Evolutionary conservation across 2,113 vertebrate genomes (phyloP).

Genomic region (Orcinus orca): DNA sequence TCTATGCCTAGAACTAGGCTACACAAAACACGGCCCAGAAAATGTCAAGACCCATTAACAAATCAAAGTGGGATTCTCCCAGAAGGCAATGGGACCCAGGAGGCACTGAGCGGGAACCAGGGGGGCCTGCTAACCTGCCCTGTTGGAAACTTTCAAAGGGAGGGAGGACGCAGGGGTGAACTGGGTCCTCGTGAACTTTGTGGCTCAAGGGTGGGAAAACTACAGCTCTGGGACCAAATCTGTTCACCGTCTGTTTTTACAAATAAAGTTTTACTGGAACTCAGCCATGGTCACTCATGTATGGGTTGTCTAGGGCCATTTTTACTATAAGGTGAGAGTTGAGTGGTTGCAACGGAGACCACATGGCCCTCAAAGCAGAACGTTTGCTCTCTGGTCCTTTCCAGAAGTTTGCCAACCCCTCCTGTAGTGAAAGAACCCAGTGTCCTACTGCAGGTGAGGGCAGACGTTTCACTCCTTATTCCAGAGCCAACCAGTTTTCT

Average conservation of each 20-base stretch:
- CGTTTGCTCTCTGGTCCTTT: not conserved
- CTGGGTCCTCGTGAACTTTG: not conserved
- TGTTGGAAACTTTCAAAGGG: not conserved
- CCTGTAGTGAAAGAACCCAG: not conserved
- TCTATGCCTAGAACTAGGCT: not conserved
- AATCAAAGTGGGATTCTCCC: not conserved
- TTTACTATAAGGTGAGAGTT: not conserved
- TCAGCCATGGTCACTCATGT: fast-evolving
- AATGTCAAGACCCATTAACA: not conserved
- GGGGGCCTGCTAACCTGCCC: not conserved
- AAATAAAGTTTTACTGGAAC: conserved; percentile 33
- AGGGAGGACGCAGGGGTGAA: not conserved
- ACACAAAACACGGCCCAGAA: not conserved
- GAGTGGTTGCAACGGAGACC: not conserved
- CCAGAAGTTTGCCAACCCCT: no score
- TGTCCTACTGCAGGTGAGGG: not conserved
- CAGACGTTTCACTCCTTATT: fast-evolving
- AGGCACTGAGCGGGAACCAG: fast-evolving
- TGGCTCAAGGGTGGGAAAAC: not conserved
- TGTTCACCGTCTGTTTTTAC: not conserved
- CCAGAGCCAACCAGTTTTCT: not conserved
- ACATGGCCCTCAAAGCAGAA: not conserved
- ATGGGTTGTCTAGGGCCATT: not conserved
- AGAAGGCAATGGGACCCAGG: not conserved
- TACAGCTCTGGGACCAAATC: not conserved